Evolutionary conservation across 2,113 vertebrate genomes (phyloP).

Genomic region (Aspiorhynchus laticeps): DNA sequence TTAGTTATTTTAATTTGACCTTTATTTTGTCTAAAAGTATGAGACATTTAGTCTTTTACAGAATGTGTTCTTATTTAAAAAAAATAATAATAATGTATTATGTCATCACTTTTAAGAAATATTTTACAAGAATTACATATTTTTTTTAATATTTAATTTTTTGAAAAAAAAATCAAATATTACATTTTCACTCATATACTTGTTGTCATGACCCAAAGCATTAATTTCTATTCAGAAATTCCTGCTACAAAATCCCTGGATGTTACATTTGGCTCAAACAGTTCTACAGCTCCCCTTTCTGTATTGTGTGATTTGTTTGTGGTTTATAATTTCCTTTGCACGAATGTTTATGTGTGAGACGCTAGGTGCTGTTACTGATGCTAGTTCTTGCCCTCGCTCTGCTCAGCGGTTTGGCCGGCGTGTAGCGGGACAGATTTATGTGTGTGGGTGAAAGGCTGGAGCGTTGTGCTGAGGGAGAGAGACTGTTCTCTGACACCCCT

Average conservation of each 20-base stretch:
- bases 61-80: background rate
- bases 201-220: background rate
- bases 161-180: no score
- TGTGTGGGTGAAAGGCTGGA: conserved; percentile 46
- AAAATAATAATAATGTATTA: no score
- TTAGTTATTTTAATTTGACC: background rate
- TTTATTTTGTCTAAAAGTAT: background rate
- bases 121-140: background rate
- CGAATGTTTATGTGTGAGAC: conserved; percentile 38
- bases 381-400: conserved; percentile 5
- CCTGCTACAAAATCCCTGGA: background rate
- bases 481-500: conserved; percentile 43
- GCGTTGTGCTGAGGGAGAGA: conserved; percentile 35
- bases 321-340: conserved; percentile 19
- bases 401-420: conserved; percentile 25
- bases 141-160: no score
- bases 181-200: background rate
- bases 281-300: background rate
- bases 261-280: background rate
- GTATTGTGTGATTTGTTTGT: conserved; percentile 34
- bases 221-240: background rate
- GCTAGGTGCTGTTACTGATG: conserved; percentile 11
- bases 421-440: conserved; percentile 48
- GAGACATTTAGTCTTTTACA: background rate
- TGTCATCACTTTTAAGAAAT: no score